Evolutionary conservation across 2,113 vertebrate genomes (phyloP).

Genomic region (Ginglymostoma cirratum): DNA sequence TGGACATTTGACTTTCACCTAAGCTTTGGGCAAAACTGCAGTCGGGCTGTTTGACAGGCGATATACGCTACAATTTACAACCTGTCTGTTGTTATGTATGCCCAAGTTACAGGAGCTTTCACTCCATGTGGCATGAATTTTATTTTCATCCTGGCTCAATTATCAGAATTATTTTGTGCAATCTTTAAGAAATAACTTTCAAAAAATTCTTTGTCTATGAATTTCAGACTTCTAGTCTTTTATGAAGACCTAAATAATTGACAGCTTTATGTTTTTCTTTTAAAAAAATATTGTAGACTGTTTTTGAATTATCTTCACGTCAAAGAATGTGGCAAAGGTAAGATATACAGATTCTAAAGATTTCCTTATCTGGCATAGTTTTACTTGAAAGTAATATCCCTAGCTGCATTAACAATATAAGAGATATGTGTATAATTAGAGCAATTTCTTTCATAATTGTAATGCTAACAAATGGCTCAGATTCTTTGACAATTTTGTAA

Average conservation of each 20-base stretch:
- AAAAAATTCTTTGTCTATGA: not conserved
- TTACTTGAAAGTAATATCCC: not conserved
- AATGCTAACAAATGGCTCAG: not conserved
- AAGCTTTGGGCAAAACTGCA: not conserved
- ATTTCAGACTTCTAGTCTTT: not conserved
- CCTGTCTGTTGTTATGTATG: not conserved
- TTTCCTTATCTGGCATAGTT: not conserved
- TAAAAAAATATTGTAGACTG: conserved; percentile 61
- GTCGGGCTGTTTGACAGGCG: not conserved
- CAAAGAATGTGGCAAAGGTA: conserved; percentile 92
- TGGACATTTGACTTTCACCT: not conserved
- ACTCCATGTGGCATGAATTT: not conserved
- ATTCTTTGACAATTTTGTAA: not conserved
- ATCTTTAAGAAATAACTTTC: not conserved
- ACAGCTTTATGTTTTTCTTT: conserved; percentile 35
- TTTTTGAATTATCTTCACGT: conserved; percentile 84
- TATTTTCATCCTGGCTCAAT: not conserved
- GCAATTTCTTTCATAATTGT: not conserved
- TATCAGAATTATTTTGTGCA: not conserved
- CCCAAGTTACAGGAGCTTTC: not conserved
- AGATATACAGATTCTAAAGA: conserved; percentile 36
- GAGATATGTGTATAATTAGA: not conserved
- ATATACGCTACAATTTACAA: not conserved
- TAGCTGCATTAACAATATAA: not conserved
- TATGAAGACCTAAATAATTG: not conserved